Evolutionary conservation across 2,113 vertebrate genomes (phyloP).

Genomic region (Peromyscus maniculatus): DNA sequence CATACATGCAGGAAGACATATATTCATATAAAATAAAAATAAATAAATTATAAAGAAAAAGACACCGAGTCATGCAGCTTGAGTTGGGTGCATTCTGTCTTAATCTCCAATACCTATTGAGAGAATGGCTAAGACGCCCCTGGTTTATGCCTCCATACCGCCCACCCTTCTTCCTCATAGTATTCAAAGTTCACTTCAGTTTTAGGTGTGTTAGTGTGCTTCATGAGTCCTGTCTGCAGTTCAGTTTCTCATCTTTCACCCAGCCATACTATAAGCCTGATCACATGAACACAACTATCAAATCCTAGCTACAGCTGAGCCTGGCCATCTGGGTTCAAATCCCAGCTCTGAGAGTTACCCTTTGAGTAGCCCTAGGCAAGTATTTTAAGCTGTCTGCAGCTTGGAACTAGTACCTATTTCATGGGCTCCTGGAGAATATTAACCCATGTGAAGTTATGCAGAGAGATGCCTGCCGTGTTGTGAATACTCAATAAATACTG

Average conservation of each 20-base stretch:
- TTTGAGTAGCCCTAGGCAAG: not conserved
- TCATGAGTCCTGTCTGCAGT: not conserved
- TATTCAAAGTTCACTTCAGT: not conserved
- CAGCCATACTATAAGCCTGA: not conserved
- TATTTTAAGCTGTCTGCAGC: not conserved
- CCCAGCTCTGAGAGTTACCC: not conserved
- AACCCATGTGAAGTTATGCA: not conserved
- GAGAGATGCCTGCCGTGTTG: not conserved
- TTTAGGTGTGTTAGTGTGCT: not conserved
- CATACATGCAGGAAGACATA: too few species aligned
- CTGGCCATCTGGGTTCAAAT: constrained; percentile 1
- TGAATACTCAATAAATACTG: not conserved
- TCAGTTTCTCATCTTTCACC: not conserved
- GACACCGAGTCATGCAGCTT: not conserved
- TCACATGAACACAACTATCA: not conserved
- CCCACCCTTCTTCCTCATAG: not conserved
- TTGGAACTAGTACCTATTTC: constrained; percentile 26
- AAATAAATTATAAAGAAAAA: too few species aligned
- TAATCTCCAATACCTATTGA: not conserved
- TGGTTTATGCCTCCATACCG: not conserved
- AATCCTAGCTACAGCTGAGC: not conserved
- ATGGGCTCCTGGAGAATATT: not conserved
- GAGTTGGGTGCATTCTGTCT: not conserved
- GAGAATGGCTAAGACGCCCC: not conserved
- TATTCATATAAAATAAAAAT: too few species aligned